Percentiles rank a stretch among this genome's conserved stretches.
Conservation (phyloP, 2,113 vertebrate species). For the Chascanopsetta lugubris region DNA sequence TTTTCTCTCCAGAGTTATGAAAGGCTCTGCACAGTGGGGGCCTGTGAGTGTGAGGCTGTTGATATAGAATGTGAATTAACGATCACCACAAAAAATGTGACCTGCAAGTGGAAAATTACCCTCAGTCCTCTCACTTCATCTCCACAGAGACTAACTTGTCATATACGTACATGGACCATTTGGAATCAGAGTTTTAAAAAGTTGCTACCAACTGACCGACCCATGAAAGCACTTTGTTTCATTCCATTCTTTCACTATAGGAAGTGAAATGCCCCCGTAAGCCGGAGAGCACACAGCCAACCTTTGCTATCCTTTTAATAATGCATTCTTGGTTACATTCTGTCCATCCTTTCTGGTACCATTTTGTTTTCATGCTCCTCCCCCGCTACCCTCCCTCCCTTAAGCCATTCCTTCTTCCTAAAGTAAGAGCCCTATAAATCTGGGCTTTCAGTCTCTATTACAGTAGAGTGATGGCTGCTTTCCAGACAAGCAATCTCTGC, state of each 20-base stretch:
- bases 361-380: slow-evolving; percentile 60
- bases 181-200: slow-evolving; percentile 26
- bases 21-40: slow-evolving; percentile 51
- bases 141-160: slow-evolving; percentile 17
- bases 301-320: slow-evolving; percentile 55
- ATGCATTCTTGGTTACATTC: slow-evolving; percentile 63
- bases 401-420: slow-evolving; percentile 59
- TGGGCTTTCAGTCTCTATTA: slow-evolving; percentile 68
- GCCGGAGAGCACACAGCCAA: slow-evolving; percentile 34
- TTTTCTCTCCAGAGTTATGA: slow-evolving; percentile 38
- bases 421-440: slow-evolving; percentile 68
- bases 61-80: slow-evolving; percentile 58
- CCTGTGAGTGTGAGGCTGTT: slow-evolving; percentile 59
- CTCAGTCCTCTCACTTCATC: slow-evolving; percentile 22
- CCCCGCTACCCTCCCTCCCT: no score
- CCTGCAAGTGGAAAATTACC: slow-evolving; percentile 57
- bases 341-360: slow-evolving; percentile 46
- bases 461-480: slow-evolving; percentile 69
- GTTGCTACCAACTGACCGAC: slow-evolving; percentile 32
- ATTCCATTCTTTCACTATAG: slow-evolving; percentile 24
- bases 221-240: slow-evolving; percentile 37
- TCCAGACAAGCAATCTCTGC: slow-evolving; percentile 68
- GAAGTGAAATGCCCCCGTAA: slow-evolving; percentile 33
- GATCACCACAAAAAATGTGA: slow-evolving; percentile 38
- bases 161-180: slow-evolving; percentile 36